Evolutionary conservation across 2,888 invertebrate genomes (phyloP), one percentile per base, ranked within the genome.

Genomic region (Lottia gigantea): DNA sequence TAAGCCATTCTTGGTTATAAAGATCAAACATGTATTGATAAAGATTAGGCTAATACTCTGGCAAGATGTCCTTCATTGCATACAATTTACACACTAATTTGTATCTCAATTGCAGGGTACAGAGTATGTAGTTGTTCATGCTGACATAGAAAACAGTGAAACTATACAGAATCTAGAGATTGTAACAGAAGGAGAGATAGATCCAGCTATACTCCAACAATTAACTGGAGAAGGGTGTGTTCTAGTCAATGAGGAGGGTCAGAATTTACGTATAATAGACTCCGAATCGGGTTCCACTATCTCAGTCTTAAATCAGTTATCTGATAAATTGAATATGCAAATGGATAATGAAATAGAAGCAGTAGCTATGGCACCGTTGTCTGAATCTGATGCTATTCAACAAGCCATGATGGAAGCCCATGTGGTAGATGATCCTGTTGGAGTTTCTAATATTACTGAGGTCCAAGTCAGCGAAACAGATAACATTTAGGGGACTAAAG

Each of bases 71-170:
- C 40, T 6, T 8, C 40, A 40, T 40, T 8, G 2, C 31, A 31
- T 31, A 3, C 6, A 3, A 31, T 2, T 3, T 31, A 31, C 2
- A 31, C 31, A 40, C 1, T 6, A 31, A 47, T 49, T 66, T 64
- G 55, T 66, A 70, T 40, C 74, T 65, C 23, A 61, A 62, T 76
- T 77, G 14, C 87, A 95, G 95, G 95, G 94, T 95, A 2, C 93
- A 95, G 82, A 97, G 96, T 88, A 91, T 94, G 72, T 92, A 95
- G 68, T 98, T 96, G 97, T 79, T 12, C 76, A 81, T 61, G 76
- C 78, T 0, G 74, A 75, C 25, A 64, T 76, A 26, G 75, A 74
- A 23, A 72, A 71, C 0, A 23, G 19, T 23, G 77, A 77, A 4
- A 74, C 76, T 26, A 45, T 80, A 11, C 78, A 81, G 71, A 80